Evolutionary conservation across 1,140 invertebrate species (phyloP).

Genomic region (Ips typographus): DNA sequence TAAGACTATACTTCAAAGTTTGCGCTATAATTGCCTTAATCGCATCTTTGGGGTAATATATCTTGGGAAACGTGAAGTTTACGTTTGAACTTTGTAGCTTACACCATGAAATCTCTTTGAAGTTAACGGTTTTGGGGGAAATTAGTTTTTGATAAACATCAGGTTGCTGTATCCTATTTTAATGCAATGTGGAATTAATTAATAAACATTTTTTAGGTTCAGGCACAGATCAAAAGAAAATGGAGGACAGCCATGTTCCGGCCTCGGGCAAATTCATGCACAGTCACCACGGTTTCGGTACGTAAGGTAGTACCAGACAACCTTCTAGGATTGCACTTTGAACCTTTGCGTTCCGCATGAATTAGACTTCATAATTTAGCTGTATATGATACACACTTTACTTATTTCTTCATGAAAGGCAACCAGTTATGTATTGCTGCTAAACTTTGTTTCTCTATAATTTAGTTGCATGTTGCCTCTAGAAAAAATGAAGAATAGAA

Average conservation of each 20-base stretch:
- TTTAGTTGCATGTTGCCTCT: too few species aligned
- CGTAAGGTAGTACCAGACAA: slow-evolving; percentile 54
- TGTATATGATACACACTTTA: too few species aligned
- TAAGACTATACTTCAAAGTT: slow-evolving; percentile 1
- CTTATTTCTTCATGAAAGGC: too few species aligned
- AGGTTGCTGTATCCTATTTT: neutral
- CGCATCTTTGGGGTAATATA: slow-evolving; percentile 3
- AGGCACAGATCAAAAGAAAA: slow-evolving; percentile 76
- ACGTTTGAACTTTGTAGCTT: slow-evolving; percentile 2
- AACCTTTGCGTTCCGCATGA: neutral
- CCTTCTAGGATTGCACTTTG: slow-evolving; percentile 17
- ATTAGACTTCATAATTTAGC: neutral
- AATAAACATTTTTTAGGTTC: slow-evolving; percentile 55
- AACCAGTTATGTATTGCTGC: too few species aligned
- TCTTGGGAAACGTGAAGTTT: neutral
- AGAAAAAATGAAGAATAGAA: too few species aligned
- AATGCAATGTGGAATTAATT: too few species aligned
- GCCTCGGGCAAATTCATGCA: slow-evolving; percentile 77
- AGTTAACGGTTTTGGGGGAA: neutral
- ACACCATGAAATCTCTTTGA: neutral
- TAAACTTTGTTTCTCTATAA: too few species aligned
- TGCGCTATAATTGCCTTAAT: neutral
- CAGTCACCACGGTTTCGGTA: slow-evolving; percentile 82
- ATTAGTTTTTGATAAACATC: too few species aligned
- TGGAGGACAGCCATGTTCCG: slow-evolving; percentile 73